Conservation (phyloP, 1,140 invertebrate species). For the Trachelipus rathkii region DNA sequence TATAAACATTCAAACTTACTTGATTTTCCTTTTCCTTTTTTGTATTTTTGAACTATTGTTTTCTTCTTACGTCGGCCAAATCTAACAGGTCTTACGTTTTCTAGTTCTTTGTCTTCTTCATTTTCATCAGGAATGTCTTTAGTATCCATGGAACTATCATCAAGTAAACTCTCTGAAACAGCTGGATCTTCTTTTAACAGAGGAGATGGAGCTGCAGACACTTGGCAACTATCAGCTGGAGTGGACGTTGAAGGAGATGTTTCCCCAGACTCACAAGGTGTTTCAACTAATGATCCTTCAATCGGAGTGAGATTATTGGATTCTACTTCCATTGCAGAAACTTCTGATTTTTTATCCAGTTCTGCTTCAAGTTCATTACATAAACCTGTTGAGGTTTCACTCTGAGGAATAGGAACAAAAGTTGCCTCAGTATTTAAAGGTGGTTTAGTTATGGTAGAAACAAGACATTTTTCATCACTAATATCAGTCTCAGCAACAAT, state of each 20-base stretch:
- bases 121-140: neutral
- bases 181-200: neutral
- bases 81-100: neutral
- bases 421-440: neutral
- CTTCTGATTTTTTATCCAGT: neutral
- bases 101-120: neutral
- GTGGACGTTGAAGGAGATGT: neutral
- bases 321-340: neutral
- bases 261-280: neutral
- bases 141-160: neutral
- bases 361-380: neutral
- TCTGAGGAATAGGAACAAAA: neutral
- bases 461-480: neutral
- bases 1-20: neutral
- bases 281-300: conserved; percentile 1
- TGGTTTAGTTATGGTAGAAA: neutral
- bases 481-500: neutral
- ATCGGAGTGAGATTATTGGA: neutral
- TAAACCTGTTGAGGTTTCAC: neutral
- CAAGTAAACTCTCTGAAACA: neutral
- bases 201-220: neutral
- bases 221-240: neutral
- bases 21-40: neutral
- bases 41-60: neutral
- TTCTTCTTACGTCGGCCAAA: neutral